Evolutionary conservation across 2,113 vertebrate genomes (phyloP).

Genomic region (Anser cygnoides): DNA sequence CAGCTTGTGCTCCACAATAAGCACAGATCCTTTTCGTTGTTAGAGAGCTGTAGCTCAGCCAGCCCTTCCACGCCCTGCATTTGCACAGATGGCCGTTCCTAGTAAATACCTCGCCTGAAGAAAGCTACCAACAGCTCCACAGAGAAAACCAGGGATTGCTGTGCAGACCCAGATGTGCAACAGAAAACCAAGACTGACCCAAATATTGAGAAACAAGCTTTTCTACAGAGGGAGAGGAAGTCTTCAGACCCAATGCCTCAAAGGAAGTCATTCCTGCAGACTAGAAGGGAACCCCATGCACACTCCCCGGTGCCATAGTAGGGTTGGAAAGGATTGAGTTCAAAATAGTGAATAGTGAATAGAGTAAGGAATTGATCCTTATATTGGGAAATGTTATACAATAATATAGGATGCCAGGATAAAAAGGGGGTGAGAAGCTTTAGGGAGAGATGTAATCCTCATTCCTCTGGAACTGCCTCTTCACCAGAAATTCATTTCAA

Average conservation of each 20-base stretch:
- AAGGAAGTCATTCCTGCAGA: background rate
- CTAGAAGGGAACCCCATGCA: background rate
- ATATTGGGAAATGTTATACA: background rate
- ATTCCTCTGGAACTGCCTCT: background rate
- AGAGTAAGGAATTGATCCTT: background rate
- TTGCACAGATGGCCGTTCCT: background rate
- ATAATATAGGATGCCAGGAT: background rate
- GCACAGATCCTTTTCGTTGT: background rate
- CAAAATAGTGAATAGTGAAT: background rate
- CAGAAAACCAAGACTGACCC: background rate
- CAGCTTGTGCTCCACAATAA: background rate
- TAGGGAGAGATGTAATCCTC: background rate
- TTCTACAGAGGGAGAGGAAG: background rate
- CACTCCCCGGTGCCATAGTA: background rate
- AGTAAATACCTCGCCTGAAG: background rate
- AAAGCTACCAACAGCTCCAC: background rate
- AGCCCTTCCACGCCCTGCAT: background rate
- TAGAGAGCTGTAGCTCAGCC: background rate
- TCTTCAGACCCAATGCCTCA: background rate
- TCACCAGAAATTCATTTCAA: background rate
- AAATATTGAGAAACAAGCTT: background rate
- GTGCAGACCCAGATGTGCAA: background rate
- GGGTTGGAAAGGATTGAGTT: background rate
- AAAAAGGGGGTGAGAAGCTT: background rate
- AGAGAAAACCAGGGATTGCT: background rate